A percentile compares a stretch with the other conserved stretches of the same genome.
These are phyloP conservation scores for Neomorphus geoffroyi DNA, from an alignment of 2,797 vertebrate genomes.

Conservation along the genomic window DNA sequence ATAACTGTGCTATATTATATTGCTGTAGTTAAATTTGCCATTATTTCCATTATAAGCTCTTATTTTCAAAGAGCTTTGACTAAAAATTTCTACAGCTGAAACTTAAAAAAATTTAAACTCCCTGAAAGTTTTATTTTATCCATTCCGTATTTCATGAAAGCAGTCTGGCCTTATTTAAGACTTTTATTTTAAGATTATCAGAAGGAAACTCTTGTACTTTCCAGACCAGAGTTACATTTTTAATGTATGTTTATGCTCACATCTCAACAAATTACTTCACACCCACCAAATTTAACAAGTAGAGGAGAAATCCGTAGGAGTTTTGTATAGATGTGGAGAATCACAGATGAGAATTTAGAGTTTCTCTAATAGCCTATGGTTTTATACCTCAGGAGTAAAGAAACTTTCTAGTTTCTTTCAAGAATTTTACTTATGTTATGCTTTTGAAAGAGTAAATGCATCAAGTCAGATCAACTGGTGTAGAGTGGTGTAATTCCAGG, in stretches of 20 bases:
- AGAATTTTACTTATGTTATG: neutral
- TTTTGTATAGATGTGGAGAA: neutral
- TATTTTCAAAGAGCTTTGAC: conserved; percentile 41
- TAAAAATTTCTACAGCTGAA: conserved; percentile 29
- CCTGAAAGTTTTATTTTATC: neutral
- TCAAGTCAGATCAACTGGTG: neutral
- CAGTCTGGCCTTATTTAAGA: neutral
- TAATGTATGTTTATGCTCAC: neutral
- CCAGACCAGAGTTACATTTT: neutral
- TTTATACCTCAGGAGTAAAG: neutral
- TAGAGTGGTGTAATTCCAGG: neutral
- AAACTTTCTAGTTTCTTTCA: neutral
- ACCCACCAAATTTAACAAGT: neutral
- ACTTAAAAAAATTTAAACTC: conserved; percentile 21
- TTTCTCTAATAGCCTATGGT: neutral
- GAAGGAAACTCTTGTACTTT: neutral
- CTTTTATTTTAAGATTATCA: neutral
- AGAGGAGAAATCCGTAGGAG: neutral
- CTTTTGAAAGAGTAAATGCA: neutral
- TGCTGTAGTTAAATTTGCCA: neutral
- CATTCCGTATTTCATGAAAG: neutral
- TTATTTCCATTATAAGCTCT: neutral
- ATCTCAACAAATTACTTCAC: neutral
- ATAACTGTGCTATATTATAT: neutral
- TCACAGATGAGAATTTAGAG: neutral